Evolutionary conservation across 2,113 vertebrate genomes (phyloP).

Genomic region (Platycercus adscitus): DNA sequence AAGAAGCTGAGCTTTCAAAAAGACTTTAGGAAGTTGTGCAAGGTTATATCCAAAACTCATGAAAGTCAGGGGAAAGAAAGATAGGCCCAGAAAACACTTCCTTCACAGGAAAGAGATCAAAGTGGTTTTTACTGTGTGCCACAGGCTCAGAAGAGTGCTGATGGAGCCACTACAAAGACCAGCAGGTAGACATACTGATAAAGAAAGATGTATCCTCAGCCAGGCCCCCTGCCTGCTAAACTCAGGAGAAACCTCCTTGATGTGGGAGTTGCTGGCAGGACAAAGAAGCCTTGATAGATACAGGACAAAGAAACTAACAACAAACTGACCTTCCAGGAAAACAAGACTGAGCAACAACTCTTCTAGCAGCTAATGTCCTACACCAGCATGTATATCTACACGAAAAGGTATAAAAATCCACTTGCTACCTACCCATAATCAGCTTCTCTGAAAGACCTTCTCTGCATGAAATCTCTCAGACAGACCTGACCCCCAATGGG

Average conservation of each 20-base stretch:
- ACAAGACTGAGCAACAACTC: background rate
- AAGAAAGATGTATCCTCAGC: background rate
- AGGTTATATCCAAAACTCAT: background rate
- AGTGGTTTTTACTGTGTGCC: background rate
- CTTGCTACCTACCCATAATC: background rate
- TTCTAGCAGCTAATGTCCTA: background rate
- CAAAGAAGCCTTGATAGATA: background rate
- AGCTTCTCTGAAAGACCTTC: background rate
- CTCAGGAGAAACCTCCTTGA: background rate
- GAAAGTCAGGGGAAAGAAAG: background rate
- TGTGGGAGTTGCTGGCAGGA: background rate
- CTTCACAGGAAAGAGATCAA: background rate
- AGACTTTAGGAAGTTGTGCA: background rate
- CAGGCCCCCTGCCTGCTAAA: rapidly evolving
- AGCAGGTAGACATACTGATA: background rate
- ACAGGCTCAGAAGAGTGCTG: background rate
- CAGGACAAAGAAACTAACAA: background rate
- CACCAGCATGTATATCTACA: background rate
- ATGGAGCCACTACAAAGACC: background rate
- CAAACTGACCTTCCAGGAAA: background rate
- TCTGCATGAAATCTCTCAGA: background rate
- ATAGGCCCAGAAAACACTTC: background rate
- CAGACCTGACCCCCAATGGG: rapidly evolving
- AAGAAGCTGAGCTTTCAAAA: background rate
- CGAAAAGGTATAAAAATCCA: background rate